Evolutionary conservation across 2,888 invertebrate species (phyloP).

Genomic region (Philonicus albiceps): DNA sequence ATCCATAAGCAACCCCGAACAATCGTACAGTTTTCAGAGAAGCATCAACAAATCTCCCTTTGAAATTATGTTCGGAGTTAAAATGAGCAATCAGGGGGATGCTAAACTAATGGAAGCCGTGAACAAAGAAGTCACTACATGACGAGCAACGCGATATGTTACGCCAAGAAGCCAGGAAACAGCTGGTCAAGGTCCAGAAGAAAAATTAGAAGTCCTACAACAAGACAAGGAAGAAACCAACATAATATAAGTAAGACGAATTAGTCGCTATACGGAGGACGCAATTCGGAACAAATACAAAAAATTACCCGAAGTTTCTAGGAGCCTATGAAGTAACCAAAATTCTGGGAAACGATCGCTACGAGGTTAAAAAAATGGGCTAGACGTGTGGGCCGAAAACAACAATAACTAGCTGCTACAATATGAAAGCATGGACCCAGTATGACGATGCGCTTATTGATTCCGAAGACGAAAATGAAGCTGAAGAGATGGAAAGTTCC

Average conservation of each 20-base stretch:
- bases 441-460: too few species aligned
- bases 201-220: neutral
- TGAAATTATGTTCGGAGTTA: slow-evolving; percentile 31
- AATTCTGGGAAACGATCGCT: neutral
- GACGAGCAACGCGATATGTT: neutral
- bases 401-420: too few species aligned
- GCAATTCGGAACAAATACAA: neutral
- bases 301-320: neutral
- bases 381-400: too few species aligned
- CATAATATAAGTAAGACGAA: neutral
- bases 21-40: slow-evolving; percentile 52
- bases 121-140: neutral
- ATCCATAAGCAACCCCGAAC: slow-evolving; percentile 52
- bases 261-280: neutral
- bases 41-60: slow-evolving; percentile 40
- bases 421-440: too few species aligned
- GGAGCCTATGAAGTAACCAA: neutral
- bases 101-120: neutral
- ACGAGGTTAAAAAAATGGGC: neutral
- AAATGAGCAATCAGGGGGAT: neutral
- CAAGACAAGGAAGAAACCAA: neutral
- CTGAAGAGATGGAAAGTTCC: too few species aligned
- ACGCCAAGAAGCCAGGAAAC: neutral
- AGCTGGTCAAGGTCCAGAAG: neutral
- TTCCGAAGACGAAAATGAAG: too few species aligned